phyloP scores from a whole-genome alignment of 2,113 vertebrate genomes.

The Athene cunicularia region DNA sequence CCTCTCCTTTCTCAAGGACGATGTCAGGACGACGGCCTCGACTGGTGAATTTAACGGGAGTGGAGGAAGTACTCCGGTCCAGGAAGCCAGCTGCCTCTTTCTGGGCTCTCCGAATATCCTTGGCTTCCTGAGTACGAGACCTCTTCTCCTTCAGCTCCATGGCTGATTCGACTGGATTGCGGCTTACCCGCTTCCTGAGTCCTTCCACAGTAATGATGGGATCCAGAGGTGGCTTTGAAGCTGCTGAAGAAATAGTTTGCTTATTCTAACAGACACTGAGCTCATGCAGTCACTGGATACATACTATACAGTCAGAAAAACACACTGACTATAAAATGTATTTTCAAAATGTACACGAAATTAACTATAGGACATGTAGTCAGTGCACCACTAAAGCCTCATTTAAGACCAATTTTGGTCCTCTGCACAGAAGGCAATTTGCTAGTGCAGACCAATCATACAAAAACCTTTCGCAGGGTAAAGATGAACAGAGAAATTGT shows the following conservation, averaged over 20 bases:
- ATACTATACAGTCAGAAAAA: not conserved
- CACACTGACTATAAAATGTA: not conserved
- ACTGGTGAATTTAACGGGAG: slow-evolving; percentile 84
- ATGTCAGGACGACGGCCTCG: slow-evolving; percentile 79
- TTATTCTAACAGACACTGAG: not conserved
- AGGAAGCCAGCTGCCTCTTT: slow-evolving; percentile 88
- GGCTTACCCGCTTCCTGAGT: slow-evolving; percentile 85
- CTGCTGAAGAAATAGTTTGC: slow-evolving; percentile 49
- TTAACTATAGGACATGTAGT: not conserved
- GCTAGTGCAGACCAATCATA: not conserved
- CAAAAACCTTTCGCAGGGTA: not conserved
- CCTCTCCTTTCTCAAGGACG: slow-evolving; percentile 92
- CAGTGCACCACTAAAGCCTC: not conserved
- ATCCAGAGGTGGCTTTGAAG: slow-evolving; percentile 83
- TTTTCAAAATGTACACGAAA: not conserved
- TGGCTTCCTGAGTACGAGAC: slow-evolving; percentile 94
- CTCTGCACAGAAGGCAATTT: not conserved
- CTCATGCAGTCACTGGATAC: not conserved
- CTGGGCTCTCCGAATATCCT: slow-evolving; percentile 95
- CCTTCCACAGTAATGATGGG: slow-evolving; percentile 92
- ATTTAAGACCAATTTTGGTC: not conserved
- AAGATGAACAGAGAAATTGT: not conserved
- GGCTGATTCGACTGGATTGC: slow-evolving; percentile 92
- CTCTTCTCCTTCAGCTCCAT: slow-evolving; percentile 98
- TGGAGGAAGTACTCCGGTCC: slow-evolving; percentile 87